These are phyloP conservation scores for Alfaro cultratus DNA, from an alignment of 2,797 vertebrate species.

Conservation along the genomic window DNA sequence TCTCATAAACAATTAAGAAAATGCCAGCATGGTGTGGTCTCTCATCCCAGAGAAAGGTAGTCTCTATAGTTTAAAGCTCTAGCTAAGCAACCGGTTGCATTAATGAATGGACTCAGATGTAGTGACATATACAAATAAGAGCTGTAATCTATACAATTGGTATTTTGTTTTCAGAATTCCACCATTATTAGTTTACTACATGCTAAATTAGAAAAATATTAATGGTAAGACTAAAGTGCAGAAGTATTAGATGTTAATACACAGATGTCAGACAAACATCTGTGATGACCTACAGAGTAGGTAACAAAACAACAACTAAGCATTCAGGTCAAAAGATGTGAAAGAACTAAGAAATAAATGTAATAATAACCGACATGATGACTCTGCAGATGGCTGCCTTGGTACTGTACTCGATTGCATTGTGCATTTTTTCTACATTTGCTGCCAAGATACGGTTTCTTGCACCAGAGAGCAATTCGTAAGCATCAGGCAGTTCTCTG, in stretches of 20 bases:
- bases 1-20: conserved; percentile 79
- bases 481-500: neutral
- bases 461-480: neutral
- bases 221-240: neutral
- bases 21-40: conserved; percentile 77
- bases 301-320: neutral
- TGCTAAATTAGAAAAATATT: neutral
- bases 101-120: conserved; percentile 49
- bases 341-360: neutral
- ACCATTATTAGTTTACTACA: neutral
- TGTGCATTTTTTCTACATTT: neutral
- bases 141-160: neutral
- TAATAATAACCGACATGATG: neutral
- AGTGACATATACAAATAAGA: conserved; percentile 27
- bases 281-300: neutral
- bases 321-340: neutral
- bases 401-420: neutral
- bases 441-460: neutral
- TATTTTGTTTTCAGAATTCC: neutral
- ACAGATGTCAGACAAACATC: neutral
- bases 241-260: neutral
- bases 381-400: neutral
- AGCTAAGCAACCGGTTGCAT: conserved; percentile 41
- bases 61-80: conserved; percentile 45
- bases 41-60: conserved; percentile 63